These are phyloP conservation scores for Nineta flava DNA, from an alignment of 2,888 invertebrate species.

Conservation along the genomic window DNA sequence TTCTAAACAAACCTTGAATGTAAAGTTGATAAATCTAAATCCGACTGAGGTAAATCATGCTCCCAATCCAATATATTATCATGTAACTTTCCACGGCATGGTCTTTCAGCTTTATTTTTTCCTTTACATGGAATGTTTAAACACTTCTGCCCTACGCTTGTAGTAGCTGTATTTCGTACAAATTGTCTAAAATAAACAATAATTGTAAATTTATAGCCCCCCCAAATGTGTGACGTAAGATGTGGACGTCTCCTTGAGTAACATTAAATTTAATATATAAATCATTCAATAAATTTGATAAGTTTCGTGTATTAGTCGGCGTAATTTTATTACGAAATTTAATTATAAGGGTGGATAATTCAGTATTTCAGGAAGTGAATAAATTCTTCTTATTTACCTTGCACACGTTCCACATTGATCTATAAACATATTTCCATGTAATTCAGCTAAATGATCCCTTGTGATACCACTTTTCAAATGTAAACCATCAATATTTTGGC, in stretches of 20 bases:
- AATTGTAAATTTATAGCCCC: neutral
- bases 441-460: conserved; percentile 67
- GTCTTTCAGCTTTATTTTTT: conserved; percentile 40
- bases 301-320: too few species aligned
- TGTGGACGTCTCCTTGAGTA: too few species aligned
- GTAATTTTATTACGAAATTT: too few species aligned
- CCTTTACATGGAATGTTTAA: conserved; percentile 50
- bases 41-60: conserved; percentile 75
- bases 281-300: too few species aligned
- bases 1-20: conserved; percentile 58
- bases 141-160: conserved; percentile 67
- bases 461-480: conserved; percentile 81
- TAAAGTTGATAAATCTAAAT: conserved; percentile 67
- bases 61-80: conserved; percentile 98
- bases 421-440: conserved; percentile 97
- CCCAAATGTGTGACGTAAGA: too few species aligned
- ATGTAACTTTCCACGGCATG: conserved; percentile 72
- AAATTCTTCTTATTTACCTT: conserved; percentile 29
- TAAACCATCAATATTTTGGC: conserved; percentile 97
- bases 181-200: conserved; percentile 45
- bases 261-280: too few species aligned
- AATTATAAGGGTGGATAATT: too few species aligned
- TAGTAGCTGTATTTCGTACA: conserved; percentile 56
- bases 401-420: conserved; percentile 87
- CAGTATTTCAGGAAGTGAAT: too few species aligned